These are phyloP conservation scores for Bagarius yarrelli DNA, from an alignment of 2,113 vertebrate genomes.

Conservation along the genomic window DNA sequence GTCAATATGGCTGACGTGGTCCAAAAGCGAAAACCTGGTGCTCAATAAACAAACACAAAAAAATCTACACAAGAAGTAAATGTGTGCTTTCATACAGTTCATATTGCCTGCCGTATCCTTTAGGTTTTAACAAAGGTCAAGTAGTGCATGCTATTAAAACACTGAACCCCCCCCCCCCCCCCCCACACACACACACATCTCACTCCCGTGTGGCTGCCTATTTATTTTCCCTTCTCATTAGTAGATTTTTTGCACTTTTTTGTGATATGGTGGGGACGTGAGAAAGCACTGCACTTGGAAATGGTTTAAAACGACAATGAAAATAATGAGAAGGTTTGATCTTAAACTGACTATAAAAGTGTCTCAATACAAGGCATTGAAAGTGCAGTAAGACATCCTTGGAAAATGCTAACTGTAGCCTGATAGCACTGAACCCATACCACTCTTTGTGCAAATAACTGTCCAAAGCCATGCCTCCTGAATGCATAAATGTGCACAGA, in stretches of 20 bases:
- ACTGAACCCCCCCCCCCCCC: no score
- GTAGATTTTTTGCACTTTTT: slow-evolving; percentile 33
- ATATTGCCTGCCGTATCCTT: not conserved
- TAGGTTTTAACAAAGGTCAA: slow-evolving; percentile 23
- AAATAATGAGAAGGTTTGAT: slow-evolving; percentile 40
- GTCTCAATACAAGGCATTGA: slow-evolving; percentile 12
- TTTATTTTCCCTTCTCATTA: slow-evolving; percentile 40
- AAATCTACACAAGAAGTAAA: slow-evolving; percentile 3
- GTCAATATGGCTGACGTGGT: slow-evolving; percentile 34
- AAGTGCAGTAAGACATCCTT: no score
- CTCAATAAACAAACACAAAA: slow-evolving; percentile 24
- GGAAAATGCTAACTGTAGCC: no score
- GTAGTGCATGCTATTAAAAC: slow-evolving; percentile 7
- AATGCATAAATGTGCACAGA: no score
- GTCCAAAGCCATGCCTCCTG: no score
- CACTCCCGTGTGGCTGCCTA: slow-evolving; percentile 14
- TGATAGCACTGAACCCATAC: no score
- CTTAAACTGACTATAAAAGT: slow-evolving; percentile 34
- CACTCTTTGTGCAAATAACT: no score
- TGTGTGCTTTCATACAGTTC: slow-evolving; percentile 1
- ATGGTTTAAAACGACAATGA: slow-evolving; percentile 46
- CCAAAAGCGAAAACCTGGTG: slow-evolving; percentile 1
- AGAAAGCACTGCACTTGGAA: slow-evolving; percentile 30
- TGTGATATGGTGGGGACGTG: slow-evolving; percentile 26
- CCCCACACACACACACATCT: no score